Evolutionary conservation across 2,888 invertebrate genomes (phyloP).

Genomic region (Microplitis deprimator): DNA sequence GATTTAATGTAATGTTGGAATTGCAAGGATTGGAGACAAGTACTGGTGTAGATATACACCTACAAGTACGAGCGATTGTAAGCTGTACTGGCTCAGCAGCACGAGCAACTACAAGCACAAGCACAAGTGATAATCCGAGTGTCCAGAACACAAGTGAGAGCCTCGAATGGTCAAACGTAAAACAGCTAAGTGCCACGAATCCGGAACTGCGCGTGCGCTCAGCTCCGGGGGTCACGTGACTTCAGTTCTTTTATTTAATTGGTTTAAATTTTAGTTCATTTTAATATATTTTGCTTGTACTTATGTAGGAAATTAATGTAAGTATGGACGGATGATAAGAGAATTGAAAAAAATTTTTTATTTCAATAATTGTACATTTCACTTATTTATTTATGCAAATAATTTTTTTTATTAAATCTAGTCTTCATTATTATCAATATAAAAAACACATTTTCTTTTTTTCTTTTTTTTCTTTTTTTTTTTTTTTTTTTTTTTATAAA

Average conservation of each 20-base stretch:
- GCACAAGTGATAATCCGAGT: neutral
- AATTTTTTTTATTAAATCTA: neutral
- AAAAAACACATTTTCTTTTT: too few relatives aligned
- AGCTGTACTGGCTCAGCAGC: neutral
- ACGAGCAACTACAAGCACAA: neutral
- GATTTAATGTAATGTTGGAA: neutral
- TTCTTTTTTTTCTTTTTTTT: too few relatives aligned
- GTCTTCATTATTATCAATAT: too few relatives aligned
- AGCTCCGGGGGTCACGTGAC: constrained; percentile 9
- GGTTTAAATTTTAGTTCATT: neutral
- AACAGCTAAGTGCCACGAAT: constrained; percentile 75
- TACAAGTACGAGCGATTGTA: neutral
- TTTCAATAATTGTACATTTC: neutral
- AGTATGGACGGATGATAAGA: neutral
- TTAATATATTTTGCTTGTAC: neutral
- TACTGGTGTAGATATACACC: neutral
- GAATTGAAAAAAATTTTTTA: neutral
- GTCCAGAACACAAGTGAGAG: neutral
- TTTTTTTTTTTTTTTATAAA: neutral
- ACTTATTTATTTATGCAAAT: neutral
- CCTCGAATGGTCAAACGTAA: neutral
- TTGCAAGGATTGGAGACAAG: neutral
- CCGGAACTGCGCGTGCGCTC: constrained; percentile 76
- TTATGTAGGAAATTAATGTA: too few relatives aligned
- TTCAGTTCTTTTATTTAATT: neutral